Base-by-base conservation (phyloP, 1,140 invertebrate species). In the Copidosoma floridanum region DNA sequence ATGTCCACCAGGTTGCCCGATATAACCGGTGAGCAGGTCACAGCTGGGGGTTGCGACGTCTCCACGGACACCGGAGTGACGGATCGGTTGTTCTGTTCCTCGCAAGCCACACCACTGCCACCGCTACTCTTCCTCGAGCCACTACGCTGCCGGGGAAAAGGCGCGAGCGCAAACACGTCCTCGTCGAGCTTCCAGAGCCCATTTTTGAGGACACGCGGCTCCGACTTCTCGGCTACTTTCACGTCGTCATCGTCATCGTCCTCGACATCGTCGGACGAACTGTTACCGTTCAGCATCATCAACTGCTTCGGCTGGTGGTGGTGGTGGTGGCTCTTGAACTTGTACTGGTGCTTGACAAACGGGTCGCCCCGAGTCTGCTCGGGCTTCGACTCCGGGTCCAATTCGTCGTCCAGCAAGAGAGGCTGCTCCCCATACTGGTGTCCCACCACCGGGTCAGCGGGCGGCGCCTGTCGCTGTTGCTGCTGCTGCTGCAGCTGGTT, bases 371-470 rank as follows among this genome's bases (percentile, higher is more conserved):
- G 70, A 0, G 64, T 68, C 38, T 74, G 73, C 5, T 74, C 77
- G 0, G 75, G 69, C 44, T 78, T 80, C 0, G 73, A 80, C 51
- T 88, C 87, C 2, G 86, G 86, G 60, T 89, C 88, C 4, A 92
- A 72, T 69, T 92, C 90, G 72, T 93, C 90, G 65, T 94, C 90
- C 26, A 90, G 79, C 1, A 93, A 72, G 10, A 94, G 72, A 2
- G 91, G 91, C 63, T 86, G 85, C 59, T 91, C 89, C 2, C 90
- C 90, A 66, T 92, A 91, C 56, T 89, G 86, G 76, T 93, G 90
- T 0, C 88, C 89, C 1, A 91, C 85, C 47, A 90, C 65, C 0
- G 77, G 76, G 55, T 77, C 75, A 8, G 69, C 65, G 0, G 71
- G 61, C 27, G 77, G 73, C 0, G 65, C 72, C 2, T 6, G 41